Base-by-base conservation (phyloP, 1,140 invertebrate species). In the Littorina saxatilis region DNA sequence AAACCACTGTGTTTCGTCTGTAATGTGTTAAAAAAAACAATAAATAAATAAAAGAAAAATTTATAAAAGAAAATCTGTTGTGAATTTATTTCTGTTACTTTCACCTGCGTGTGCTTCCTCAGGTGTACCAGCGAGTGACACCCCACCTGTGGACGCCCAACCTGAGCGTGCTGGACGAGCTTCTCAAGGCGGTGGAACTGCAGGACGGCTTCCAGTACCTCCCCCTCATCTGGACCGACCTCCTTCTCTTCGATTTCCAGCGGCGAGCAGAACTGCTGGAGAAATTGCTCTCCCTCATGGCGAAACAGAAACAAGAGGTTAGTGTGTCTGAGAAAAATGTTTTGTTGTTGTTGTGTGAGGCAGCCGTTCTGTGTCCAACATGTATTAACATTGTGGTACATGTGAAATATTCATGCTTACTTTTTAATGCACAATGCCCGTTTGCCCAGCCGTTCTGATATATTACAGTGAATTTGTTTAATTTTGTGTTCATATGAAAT, bases 41-140 rank as follows among this genome's bases (percentile, higher is more conserved):
- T n/a, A n/a, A n/a, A n/a, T n/a, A n/a, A n/a, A n/a, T n/a, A n/a
- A n/a, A n/a, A n/a, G n/a, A n/a, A n/a, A n/a, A n/a, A n/a, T n/a
- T n/a, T n/a, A n/a, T n/a, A n/a, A n/a, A n/a, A n/a, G n/a, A n/a
- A n/a, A n/a, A n/a, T n/a, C n/a, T n/a, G n/a, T n/a, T n/a, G n/a
- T n/a, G n/a, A n/a, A n/a, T n/a, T n/a, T n/a, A n/a, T n/a, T n/a
- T n/a, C n/a, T n/a, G n/a, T n/a, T n/a, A n/a, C n/a, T n/a, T n/a
- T n/a, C n/a, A n/a, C n/a, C n/a, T 47, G 43, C 43, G 7, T 17
- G 7, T 47, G 43, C 43, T 47, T 9, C 17, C 17, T 15, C 66
- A 68, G 66, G 76, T 78, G n/a, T 78, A 78, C 76, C 76, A 78
- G 58, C 76, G 58, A 3, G 32, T 78, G 58, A 66, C 76, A 7